Percentiles rank a stretch among this genome's conserved stretches.
These are phyloP conservation scores for Cephus spinipes DNA, from an alignment of 2,888 invertebrate genomes.

Conservation along the genomic window DNA sequence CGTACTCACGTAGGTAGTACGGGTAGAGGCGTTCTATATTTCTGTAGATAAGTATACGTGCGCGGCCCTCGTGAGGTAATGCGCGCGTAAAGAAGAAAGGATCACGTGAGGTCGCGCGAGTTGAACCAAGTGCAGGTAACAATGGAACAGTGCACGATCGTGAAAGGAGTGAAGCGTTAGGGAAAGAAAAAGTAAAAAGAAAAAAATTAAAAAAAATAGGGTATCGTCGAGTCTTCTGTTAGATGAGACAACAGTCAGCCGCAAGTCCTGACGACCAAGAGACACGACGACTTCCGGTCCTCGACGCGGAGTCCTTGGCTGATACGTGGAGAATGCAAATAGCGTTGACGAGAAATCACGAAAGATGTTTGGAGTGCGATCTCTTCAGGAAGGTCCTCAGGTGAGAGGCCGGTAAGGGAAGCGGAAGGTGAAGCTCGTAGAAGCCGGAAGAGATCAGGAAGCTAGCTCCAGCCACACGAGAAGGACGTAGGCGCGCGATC, in stretches of 20 bases:
- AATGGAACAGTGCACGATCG: neutral
- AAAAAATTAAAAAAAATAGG: no score
- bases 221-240: no score
- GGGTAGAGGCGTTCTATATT: neutral
- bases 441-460: neutral
- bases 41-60: neutral
- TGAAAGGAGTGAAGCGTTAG: neutral
- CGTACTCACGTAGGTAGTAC: neutral
- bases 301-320: constrained; percentile 9
- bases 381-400: constrained; percentile 48
- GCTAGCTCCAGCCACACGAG: neutral
- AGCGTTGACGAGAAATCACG: constrained; percentile 26
- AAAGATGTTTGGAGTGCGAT: constrained; percentile 43
- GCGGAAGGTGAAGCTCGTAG: neutral
- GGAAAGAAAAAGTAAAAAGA: neutral
- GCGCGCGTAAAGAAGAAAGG: no score
- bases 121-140: neutral
- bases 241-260: neutral
- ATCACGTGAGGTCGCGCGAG: neutral
- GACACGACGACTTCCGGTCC: neutral
- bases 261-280: neutral
- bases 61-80: neutral
- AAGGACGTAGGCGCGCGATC: neutral
- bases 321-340: constrained; percentile 36
- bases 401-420: constrained; percentile 32